Evolutionary conservation across 2,113 vertebrate genomes (phyloP).

Genomic region (Xiphorhynchus elegans): DNA sequence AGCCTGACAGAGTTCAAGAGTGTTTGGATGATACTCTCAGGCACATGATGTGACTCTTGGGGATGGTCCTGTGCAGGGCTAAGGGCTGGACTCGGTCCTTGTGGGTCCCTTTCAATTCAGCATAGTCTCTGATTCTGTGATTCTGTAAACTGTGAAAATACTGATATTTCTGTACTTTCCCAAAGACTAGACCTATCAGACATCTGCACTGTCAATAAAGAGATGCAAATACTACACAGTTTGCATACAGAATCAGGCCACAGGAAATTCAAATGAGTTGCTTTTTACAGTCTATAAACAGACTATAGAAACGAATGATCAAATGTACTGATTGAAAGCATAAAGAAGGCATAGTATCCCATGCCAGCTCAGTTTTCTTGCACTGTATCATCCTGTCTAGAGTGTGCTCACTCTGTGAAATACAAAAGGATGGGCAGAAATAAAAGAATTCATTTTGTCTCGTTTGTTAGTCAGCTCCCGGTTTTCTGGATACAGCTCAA

Average conservation of each 20-base stretch:
- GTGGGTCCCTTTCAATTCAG: background rate
- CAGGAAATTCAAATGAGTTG: background rate
- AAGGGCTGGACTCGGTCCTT: background rate
- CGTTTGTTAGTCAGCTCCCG: background rate
- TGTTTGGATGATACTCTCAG: background rate
- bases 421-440: background rate
- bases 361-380: background rate
- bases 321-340: background rate
- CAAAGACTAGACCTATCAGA: background rate
- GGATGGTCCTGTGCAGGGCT: background rate
- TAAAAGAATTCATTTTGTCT: background rate
- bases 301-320: background rate
- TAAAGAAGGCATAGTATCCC: background rate
- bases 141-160: background rate
- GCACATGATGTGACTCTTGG: background rate
- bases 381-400: background rate
- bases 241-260: background rate
- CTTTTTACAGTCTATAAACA: background rate
- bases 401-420: background rate
- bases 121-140: background rate
- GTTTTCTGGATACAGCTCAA: slow-evolving; percentile 30
- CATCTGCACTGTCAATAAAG: background rate
- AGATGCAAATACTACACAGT: background rate
- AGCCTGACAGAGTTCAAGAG: background rate
- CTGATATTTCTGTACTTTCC: background rate